Conservation (phyloP, 92 coral and sea anemone species). For the Hydrozoanthus gracilis region DNA sequence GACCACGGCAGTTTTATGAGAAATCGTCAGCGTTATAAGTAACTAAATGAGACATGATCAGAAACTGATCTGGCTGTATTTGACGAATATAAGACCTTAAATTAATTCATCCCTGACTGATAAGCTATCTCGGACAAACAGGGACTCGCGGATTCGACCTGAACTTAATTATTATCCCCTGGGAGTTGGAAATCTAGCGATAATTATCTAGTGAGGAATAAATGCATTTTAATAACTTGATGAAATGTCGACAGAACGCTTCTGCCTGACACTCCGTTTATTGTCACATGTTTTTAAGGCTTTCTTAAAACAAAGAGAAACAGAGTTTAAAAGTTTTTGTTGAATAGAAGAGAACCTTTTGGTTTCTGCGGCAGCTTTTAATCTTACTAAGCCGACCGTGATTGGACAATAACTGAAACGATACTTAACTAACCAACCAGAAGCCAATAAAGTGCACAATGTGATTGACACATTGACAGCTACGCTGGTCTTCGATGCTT, state of each 20-base stretch:
- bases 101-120: constrained; percentile 41
- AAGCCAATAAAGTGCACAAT: constrained; percentile 49
- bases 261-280: constrained; percentile 57
- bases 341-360: constrained; percentile 10
- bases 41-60: constrained; percentile 12
- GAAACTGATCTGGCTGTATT: constrained; percentile 25
- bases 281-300: constrained; percentile 31
- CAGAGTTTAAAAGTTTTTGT: constrained; percentile 18
- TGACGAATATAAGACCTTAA: constrained; percentile 33
- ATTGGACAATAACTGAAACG: constrained; percentile 52
- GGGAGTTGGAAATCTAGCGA: constrained; percentile 63
- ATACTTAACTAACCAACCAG: constrained; percentile 55
- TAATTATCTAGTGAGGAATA: constrained; percentile 74
- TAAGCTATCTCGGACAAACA: constrained; percentile 51
- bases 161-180: constrained; percentile 22
- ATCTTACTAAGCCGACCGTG: constrained; percentile 22
- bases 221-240: constrained; percentile 83
- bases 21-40: background rate
- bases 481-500: constrained; percentile 38
- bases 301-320: background rate
- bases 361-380: constrained; percentile 46
- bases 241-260: constrained; percentile 66
- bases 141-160: background rate
- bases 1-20: constrained; percentile 38
- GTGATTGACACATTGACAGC: constrained; percentile 66